Evolutionary conservation across 2,113 vertebrate genomes (phyloP).

Genomic region (Numida meleagris): DNA sequence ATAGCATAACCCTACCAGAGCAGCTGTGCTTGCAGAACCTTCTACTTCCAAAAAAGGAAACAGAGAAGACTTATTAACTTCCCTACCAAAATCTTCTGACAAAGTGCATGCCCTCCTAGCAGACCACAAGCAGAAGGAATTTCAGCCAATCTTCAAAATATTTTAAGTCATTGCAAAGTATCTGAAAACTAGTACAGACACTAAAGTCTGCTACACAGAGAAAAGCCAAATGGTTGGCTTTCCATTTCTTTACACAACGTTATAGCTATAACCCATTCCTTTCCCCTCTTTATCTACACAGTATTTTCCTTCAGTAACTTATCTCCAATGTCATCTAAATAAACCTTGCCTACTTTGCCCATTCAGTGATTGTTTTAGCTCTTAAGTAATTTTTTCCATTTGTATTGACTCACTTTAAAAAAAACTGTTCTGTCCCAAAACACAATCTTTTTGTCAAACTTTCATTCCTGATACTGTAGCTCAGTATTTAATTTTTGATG

Average conservation of each 20-base stretch:
- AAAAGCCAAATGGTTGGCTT: neutral
- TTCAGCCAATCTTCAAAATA: neutral
- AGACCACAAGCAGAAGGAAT: neutral
- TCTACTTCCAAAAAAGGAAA: neutral
- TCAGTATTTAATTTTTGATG: neutral
- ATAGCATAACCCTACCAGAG: neutral
- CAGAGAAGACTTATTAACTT: neutral
- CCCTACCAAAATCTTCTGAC: neutral
- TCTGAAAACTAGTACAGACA: neutral
- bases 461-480: neutral
- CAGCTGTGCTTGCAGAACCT: neutral
- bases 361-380: neutral
- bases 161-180: neutral
- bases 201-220: neutral
- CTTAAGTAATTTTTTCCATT: conserved; percentile 22
- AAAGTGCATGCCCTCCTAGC: accelerated
- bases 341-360: neutral
- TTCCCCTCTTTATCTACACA: neutral
- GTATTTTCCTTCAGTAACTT: conserved; percentile 10
- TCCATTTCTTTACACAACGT: neutral
- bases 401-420: neutral
- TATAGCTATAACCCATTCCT: neutral
- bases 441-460: conserved; percentile 6
- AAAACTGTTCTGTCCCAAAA: neutral
- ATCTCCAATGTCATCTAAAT: neutral